Conservation (phyloP, 2,113 vertebrate genomes). For the Antidorcas marsupialis region DNA sequence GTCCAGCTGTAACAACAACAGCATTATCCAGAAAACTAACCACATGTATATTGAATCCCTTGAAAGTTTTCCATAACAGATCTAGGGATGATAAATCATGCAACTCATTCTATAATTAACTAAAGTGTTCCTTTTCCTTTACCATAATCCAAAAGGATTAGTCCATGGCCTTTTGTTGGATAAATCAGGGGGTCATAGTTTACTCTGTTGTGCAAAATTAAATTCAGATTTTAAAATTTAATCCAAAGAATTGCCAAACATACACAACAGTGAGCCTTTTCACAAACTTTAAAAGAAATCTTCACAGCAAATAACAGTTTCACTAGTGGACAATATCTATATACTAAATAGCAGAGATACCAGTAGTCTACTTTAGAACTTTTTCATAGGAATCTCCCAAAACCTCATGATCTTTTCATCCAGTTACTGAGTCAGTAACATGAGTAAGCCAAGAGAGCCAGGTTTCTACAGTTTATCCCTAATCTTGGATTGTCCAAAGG, state of each 20-base stretch:
- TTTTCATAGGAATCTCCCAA: neutral
- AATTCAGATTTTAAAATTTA: constrained; percentile 55
- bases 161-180: constrained; percentile 36
- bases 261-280: neutral
- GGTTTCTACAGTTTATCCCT: neutral
- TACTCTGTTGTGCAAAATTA: constrained; percentile 41
- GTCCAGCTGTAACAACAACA: constrained; percentile 52
- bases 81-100: constrained; percentile 42
- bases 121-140: constrained; percentile 60
- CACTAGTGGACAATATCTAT: neutral
- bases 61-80: constrained; percentile 66
- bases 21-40: constrained; percentile 53
- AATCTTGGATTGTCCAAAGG: neutral
- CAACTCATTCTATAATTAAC: constrained; percentile 71
- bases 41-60: constrained; percentile 48
- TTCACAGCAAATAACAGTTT: neutral
- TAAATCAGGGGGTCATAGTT: constrained; percentile 30
- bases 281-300: neutral
- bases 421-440: neutral
- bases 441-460: neutral
- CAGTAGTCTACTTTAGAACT: neutral
- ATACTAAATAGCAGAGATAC: neutral
- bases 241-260: neutral
- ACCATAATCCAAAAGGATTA: constrained; percentile 21
- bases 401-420: neutral